Evolutionary conservation across 2,888 invertebrate genomes (phyloP).

Genomic region (Amblyteles armatorius): DNA sequence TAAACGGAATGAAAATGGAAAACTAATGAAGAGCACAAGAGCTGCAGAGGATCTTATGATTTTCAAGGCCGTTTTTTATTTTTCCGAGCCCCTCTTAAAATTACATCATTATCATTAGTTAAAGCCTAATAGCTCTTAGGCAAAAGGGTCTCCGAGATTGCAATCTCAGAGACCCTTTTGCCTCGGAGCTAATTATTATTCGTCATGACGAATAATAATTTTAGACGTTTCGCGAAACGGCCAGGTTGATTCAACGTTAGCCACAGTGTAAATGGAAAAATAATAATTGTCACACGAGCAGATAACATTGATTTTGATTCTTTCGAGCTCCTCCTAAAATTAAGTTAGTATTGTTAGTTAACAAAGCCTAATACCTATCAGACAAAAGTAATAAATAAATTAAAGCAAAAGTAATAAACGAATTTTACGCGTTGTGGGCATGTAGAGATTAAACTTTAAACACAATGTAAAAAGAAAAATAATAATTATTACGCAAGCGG

Average conservation of each 20-base stretch:
- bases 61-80: not conserved
- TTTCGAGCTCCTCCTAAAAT: not conserved
- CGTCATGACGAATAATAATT: not conserved
- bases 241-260: no score
- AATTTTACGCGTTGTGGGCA: not conserved
- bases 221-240: no score
- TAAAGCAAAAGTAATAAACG: not conserved
- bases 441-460: not conserved
- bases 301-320: not conserved
- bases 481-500: not conserved
- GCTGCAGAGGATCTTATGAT: no score
- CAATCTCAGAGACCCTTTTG: not conserved
- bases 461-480: not conserved
- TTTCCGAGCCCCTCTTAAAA: not conserved
- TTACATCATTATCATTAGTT: not conserved
- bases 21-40: not conserved
- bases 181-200: not conserved
- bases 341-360: not conserved
- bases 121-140: not conserved
- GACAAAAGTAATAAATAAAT: not conserved
- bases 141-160: not conserved
- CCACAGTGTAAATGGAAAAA: no score
- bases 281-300: no score
- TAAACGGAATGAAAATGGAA: not conserved
- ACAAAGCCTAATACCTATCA: no score